Base-by-base conservation (phyloP, 1,140 invertebrate genomes). In the Pantala flavescens region DNA sequence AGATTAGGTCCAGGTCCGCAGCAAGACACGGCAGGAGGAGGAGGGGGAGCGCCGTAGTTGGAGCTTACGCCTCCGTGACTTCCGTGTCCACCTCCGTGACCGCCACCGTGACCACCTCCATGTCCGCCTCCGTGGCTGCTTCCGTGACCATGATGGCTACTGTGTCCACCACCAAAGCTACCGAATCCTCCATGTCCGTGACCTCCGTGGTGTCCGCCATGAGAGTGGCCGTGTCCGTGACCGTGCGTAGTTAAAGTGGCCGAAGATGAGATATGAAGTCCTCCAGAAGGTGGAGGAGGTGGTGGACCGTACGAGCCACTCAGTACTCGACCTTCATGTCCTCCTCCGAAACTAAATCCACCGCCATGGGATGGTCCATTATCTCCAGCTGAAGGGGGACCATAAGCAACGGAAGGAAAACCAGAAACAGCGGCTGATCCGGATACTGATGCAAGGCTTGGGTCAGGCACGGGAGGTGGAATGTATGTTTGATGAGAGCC, bases 381-480 rank as follows among this genome's bases (percentile, higher is more conserved):
- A 19, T 71, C 43, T 14, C 7, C 43, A 5, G 43, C 71, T 36
- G 49, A 63, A 63, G 49, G 49, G 12, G 49, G 49, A 16, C 55
- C 63, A 71, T 75, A 75, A 3, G 21, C 23, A 24, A 43, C 11
- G 21, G 55, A 43, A 19, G 75, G 74, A 75, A 73, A 77, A n/a
- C 74, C 74, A 14, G 55, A 73, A 9, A 75, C 70, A 43, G 73
- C 49, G 63, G 77, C 74, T 42, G 78, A 77, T 23, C 74, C 75
- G 11, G 74, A 74, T 21, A 76, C n/a, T 2, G 76, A 76, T 63
- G 75, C 43, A 36, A 43, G 63, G 42, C 63, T 70, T 24, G 23
- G 81, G 77, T 89, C 87, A 24, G 86, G 81, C 19, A 88, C 84
- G 3, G 89, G 87, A 1, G 89, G 89, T 0, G 90, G 88, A 28